These are phyloP conservation scores for Stichodactyla mertensii DNA, from an alignment of 64 coral and sea anemone species.

Conservation along the genomic window DNA sequence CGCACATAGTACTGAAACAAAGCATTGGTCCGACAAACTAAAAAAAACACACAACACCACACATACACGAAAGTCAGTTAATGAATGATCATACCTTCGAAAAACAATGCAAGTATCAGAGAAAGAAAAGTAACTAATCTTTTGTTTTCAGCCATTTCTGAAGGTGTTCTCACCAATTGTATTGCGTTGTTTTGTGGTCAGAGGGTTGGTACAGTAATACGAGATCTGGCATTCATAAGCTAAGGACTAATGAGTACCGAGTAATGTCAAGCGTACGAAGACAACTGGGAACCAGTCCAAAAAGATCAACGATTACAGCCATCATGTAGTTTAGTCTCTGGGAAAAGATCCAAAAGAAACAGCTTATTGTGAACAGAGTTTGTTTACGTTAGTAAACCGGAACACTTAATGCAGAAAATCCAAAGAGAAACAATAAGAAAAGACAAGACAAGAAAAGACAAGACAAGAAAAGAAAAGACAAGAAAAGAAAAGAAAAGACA, in stretches of 20 bases:
- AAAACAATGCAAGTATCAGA: background rate
- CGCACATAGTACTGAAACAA: background rate
- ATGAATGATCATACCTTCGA: background rate
- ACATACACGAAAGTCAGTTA: background rate
- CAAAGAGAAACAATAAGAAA: background rate
- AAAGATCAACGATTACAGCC: background rate
- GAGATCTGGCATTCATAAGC: background rate
- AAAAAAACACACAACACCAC: background rate
- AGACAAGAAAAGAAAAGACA: no score
- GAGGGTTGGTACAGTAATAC: background rate
- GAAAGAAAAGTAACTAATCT: background rate
- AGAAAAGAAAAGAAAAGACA: no score
- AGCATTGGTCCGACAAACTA: background rate
- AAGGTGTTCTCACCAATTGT: background rate
- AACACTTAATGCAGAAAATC: background rate
- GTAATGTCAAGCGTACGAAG: background rate
- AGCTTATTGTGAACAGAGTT: background rate
- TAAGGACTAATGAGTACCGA: background rate
- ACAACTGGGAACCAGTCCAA: background rate
- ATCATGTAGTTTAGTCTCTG: background rate
- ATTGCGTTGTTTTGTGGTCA: background rate
- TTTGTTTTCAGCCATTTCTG: background rate
- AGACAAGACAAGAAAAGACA: background rate
- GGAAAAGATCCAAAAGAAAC: background rate
- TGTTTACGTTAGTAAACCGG: background rate